These are phyloP conservation scores for Uloborus plumipes DNA, from an alignment of 2,888 invertebrate genomes.

Conservation along the genomic window DNA sequence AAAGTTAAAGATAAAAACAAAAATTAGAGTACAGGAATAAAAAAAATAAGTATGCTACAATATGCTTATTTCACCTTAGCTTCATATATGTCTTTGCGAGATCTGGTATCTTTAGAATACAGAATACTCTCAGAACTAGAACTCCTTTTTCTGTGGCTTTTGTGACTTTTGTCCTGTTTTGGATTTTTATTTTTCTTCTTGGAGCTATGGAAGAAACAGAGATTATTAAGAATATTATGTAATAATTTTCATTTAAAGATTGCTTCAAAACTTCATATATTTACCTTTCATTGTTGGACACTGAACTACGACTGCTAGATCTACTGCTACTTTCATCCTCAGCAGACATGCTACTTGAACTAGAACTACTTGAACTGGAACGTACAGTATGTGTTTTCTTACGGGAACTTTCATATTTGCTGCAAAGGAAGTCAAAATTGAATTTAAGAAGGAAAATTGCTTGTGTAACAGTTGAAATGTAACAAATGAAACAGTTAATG, in stretches of 20 bases:
- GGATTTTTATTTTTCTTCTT: slow-evolving; percentile 25
- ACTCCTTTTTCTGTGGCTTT: slow-evolving; percentile 48
- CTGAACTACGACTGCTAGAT: slow-evolving; percentile 28
- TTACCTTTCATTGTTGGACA: slow-evolving; percentile 11
- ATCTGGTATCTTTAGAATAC: slow-evolving; percentile 49
- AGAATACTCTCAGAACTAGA: slow-evolving; percentile 50
- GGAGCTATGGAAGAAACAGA: neutral
- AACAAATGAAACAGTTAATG: too few species aligned
- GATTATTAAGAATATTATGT: neutral
- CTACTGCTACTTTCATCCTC: slow-evolving; percentile 49
- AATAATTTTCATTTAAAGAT: neutral
- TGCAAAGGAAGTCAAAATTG: too few species aligned
- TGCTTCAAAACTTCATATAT: neutral
- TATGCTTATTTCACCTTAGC: slow-evolving; percentile 34
- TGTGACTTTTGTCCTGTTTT: slow-evolving; percentile 36
- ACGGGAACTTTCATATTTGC: too few species aligned
- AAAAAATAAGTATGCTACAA: neutral
- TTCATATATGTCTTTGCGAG: slow-evolving; percentile 56
- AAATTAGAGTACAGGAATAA: neutral
- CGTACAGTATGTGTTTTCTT: slow-evolving; percentile 21
- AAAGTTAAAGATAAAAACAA: neutral
- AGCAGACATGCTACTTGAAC: slow-evolving; percentile 25
- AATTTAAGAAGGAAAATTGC: too few species aligned
- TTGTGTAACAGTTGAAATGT: too few species aligned
- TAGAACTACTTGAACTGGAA: slow-evolving; percentile 39